Evolutionary conservation across 2,113 vertebrate genomes (phyloP).

Genomic region (Pluvianellus socialis): DNA sequence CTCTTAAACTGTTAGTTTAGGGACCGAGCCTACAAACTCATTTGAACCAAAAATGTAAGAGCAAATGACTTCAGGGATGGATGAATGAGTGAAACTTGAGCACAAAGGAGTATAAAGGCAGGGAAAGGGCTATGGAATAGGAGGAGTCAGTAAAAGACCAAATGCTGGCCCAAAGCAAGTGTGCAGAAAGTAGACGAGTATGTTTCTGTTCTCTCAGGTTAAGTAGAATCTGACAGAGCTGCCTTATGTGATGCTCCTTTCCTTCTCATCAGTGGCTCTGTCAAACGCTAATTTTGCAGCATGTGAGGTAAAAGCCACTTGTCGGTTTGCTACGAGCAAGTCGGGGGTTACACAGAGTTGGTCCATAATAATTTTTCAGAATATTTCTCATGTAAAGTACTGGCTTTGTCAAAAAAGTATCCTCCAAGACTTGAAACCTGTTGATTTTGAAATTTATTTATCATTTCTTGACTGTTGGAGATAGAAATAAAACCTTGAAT

Average conservation of each 20-base stretch:
- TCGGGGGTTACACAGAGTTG: neutral
- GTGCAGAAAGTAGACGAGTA: neutral
- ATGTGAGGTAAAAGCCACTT: neutral
- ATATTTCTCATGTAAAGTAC: neutral
- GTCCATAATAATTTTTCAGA: neutral
- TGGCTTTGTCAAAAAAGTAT: neutral
- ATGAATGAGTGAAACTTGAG: neutral
- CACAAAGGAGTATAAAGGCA: neutral
- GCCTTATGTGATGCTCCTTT: neutral
- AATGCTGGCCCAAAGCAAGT: neutral
- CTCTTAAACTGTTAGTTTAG: neutral
- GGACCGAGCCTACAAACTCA: neutral
- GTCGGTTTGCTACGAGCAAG: accelerated
- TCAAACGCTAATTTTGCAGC: neutral
- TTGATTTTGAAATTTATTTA: neutral
- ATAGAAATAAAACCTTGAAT: neutral
- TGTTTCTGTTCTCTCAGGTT: neutral
- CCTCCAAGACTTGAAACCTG: neutral
- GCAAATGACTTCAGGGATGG: neutral
- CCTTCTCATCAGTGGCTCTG: neutral
- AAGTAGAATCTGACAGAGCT: neutral
- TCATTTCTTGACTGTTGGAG: neutral
- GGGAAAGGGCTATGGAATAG: neutral
- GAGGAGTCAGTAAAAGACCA: neutral
- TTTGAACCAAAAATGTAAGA: neutral